Percentiles rank a stretch among this genome's conserved stretches.
phyloP scores from a whole-genome alignment of 2,113 vertebrate species.

The Alethe castanea region DNA sequence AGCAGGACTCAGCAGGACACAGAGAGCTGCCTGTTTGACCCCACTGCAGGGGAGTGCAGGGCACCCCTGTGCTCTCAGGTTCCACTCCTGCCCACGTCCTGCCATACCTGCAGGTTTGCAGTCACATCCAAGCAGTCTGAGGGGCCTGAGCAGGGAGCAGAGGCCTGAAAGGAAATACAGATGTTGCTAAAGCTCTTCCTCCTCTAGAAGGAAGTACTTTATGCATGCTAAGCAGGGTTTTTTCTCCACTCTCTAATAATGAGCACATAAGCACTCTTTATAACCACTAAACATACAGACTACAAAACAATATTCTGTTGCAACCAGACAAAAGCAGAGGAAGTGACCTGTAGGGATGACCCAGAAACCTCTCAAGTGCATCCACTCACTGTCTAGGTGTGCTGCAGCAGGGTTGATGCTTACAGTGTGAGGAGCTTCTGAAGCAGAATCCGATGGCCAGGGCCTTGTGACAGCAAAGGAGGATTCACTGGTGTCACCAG shows the following conservation, averaged over 20 bases:
- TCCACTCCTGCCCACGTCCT: not conserved
- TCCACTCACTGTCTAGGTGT: not conserved
- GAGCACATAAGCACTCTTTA: not conserved
- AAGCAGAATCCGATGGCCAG: not conserved
- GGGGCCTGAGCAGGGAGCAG: not conserved
- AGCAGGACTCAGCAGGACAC: not conserved
- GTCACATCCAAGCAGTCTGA: not conserved
- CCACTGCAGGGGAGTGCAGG: rapidly evolving
- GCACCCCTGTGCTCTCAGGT: not conserved
- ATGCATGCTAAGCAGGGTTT: not conserved
- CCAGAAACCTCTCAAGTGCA: not conserved
- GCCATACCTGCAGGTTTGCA: not conserved
- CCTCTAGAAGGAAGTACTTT: not conserved
- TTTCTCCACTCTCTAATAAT: not conserved
- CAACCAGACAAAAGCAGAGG: not conserved
- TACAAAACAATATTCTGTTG: not conserved
- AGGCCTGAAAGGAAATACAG: slow-evolving; percentile 2
- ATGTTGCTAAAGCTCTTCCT: not conserved
- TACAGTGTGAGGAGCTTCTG: slow-evolving; percentile 14
- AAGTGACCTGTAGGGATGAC: not conserved
- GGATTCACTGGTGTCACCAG: not conserved
- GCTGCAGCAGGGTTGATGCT: not conserved
- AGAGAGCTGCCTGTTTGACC: not conserved
- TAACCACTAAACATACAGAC: not conserved
- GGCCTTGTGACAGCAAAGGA: not conserved